A percentile compares a stretch with the other conserved stretches of the same genome.
Evolutionary conservation across 2,888 invertebrate species (phyloP).

Genomic region (Meta bourneti): DNA sequence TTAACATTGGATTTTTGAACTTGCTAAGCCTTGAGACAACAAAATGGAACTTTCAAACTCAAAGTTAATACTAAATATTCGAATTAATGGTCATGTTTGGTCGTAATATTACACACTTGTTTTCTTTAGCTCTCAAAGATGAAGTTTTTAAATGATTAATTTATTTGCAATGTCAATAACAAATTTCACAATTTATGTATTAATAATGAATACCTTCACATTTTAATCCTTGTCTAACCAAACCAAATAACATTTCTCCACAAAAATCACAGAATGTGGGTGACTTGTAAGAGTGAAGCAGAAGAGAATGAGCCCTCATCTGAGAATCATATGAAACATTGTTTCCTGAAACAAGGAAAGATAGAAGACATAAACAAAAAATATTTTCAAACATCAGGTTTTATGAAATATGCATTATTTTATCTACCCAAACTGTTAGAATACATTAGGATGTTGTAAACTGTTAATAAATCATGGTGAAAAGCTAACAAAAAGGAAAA

Average conservation of each 20-base stretch:
- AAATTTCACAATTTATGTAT: background rate
- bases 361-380: background rate
- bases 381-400: background rate
- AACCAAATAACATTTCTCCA: conserved; percentile 99
- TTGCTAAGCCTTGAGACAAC: no score
- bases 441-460: background rate
- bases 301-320: conserved; percentile 92
- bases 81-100: no score
- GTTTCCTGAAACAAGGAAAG: conserved; percentile 82
- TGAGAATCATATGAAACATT: conserved; percentile 82
- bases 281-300: conserved; percentile 98
- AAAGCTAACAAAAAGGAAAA: no score
- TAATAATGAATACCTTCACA: conserved; percentile 88
- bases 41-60: no score
- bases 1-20: no score
- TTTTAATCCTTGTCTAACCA: conserved; percentile 98
- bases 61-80: no score
- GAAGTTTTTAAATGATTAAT: no score
- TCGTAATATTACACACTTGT: no score
- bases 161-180: background rate
- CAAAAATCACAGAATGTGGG: conserved; percentile 99
- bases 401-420: background rate
- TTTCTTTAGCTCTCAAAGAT: no score
- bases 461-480: background rate
- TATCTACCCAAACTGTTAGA: background rate